phyloP scores from a whole-genome alignment of 53 echinoderm and acorn worm genomes.

The Actinopyga echinites region DNA sequence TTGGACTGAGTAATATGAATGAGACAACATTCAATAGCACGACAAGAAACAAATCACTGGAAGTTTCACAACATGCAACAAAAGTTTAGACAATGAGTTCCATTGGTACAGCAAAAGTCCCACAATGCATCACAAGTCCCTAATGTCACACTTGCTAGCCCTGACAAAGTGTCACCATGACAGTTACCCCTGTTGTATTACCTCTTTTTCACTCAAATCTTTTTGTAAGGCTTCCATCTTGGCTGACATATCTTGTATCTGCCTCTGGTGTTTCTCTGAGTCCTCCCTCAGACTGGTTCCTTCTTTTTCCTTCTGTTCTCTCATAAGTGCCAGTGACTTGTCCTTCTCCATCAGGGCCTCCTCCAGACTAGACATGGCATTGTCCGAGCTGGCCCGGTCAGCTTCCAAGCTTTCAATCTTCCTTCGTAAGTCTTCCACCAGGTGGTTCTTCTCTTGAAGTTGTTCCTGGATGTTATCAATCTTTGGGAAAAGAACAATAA shows the following conservation, averaged over 20 bases:
- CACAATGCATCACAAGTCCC: too few relatives aligned
- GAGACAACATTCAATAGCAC: too few relatives aligned
- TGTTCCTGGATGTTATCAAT: slow-evolving; percentile 92
- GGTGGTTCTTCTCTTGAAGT: slow-evolving; percentile 74
- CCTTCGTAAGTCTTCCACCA: slow-evolving; percentile 50
- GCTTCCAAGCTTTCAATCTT: slow-evolving; percentile 73
- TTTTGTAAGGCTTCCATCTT: slow-evolving; percentile 71
- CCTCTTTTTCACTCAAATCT: slow-evolving; percentile 84
- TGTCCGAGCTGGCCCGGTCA: slow-evolving; percentile 90
- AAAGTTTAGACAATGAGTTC: too few relatives aligned
- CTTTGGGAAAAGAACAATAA: slow-evolving; percentile 36
- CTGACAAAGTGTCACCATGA: too few relatives aligned
- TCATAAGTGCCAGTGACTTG: slow-evolving; percentile 57
- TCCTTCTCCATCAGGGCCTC: slow-evolving; percentile 95
- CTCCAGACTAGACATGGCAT: slow-evolving; percentile 93
- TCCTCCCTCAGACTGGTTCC: slow-evolving; percentile 67
- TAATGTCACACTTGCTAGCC: too few relatives aligned
- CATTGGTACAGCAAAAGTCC: too few relatives aligned
- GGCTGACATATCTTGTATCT: slow-evolving; percentile 66
- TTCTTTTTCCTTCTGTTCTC: slow-evolving; percentile 69
- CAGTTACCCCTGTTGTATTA: neutral
- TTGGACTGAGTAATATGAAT: too few relatives aligned
- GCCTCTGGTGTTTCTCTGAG: slow-evolving; percentile 55
- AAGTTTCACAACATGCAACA: too few relatives aligned
- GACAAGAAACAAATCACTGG: too few relatives aligned